Conservation (phyloP, 1,140 invertebrate species). For the Habropoda laboriosa region DNA sequence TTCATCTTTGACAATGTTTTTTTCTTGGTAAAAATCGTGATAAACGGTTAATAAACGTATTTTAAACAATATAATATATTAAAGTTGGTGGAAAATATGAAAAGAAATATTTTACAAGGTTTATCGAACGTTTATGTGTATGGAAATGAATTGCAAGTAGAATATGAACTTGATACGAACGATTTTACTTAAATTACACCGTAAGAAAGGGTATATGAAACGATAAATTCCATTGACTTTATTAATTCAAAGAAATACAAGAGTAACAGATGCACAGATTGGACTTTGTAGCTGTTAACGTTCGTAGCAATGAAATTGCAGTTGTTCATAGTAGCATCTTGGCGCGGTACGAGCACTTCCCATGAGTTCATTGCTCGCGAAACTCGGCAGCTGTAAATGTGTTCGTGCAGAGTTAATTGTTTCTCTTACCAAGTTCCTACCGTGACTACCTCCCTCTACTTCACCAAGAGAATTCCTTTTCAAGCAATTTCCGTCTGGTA, state of each 20-base stretch:
- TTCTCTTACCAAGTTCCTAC: slow-evolving; percentile 20
- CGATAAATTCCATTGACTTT: not conserved
- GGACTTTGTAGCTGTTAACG: not conserved
- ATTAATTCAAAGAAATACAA: not conserved
- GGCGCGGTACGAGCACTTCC: slow-evolving; percentile 20
- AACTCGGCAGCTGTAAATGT: slow-evolving; percentile 23
- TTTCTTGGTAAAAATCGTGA: too few relatives aligned
- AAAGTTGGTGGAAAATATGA: too few relatives aligned
- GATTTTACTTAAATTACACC: too few relatives aligned
- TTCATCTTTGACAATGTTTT: too few relatives aligned
- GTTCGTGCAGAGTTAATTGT: slow-evolving; percentile 35
- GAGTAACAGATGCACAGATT: not conserved
- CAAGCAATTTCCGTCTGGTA: not conserved
- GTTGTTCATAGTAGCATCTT: slow-evolving; percentile 2
- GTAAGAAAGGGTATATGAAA: not conserved
- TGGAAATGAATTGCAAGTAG: too few relatives aligned
- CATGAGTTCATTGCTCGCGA: slow-evolving; percentile 45
- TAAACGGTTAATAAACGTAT: too few relatives aligned
- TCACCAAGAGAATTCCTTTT: slow-evolving; percentile 1
- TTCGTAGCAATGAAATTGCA: not conserved
- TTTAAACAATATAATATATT: too few relatives aligned
- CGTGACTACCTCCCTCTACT: not conserved
- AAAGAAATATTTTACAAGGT: too few relatives aligned
- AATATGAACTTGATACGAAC: too few relatives aligned
- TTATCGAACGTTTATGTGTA: too few relatives aligned